phyloP scores from a whole-genome alignment of 2,797 vertebrate species.

The Tapera naevia region DNA sequence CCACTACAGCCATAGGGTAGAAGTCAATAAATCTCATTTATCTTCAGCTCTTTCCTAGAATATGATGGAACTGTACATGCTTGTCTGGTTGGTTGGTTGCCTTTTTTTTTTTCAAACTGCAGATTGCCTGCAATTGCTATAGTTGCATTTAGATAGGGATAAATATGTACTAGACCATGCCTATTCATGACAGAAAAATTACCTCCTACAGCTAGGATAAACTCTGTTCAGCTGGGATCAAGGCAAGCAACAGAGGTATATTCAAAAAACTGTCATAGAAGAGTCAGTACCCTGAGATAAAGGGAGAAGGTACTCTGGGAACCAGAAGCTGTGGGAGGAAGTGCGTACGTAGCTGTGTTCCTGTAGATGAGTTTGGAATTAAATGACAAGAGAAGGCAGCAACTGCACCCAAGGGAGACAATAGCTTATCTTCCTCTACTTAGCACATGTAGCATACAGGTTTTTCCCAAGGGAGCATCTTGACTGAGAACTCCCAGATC shows the following conservation, averaged over 20 bases:
- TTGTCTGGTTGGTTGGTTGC: not conserved
- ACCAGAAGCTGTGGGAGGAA: not conserved
- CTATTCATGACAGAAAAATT: not conserved
- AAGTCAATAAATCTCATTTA: not conserved
- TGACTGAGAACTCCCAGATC: not conserved
- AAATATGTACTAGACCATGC: not conserved
- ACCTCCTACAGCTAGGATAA: not conserved
- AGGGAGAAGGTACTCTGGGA: not conserved
- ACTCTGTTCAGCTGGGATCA: not conserved
- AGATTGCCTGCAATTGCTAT: not conserved
- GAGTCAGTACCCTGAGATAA: not conserved
- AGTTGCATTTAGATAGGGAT: not conserved
- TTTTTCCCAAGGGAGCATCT: not conserved
- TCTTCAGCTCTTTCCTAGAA: not conserved
- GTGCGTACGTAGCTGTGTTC: not conserved
- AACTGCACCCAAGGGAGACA: not conserved
- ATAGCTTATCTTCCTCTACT: not conserved
- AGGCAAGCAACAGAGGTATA: not conserved
- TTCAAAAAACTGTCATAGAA: not conserved
- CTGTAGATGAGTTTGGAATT: not conserved
- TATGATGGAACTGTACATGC: not conserved
- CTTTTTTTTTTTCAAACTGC: not conserved
- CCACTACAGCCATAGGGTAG: not conserved
- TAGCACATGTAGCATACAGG: not conserved
- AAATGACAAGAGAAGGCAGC: not conserved